phyloP scores from a whole-genome alignment of 2,113 vertebrate genomes.

The Picathartes gymnocephalus region DNA sequence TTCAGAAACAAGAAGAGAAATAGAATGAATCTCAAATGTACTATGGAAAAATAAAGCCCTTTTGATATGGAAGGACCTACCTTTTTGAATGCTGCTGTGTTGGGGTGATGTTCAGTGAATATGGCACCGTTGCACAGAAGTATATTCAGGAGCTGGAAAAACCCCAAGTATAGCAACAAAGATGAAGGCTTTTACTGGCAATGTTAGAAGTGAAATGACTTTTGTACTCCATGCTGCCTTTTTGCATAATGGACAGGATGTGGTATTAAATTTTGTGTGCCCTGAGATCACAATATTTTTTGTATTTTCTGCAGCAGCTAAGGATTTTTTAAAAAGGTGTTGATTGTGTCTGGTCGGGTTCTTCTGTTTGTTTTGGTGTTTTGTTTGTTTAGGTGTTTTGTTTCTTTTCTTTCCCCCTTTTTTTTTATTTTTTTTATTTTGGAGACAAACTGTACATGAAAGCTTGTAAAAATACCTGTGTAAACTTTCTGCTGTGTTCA shows the following conservation, averaged over 20 bases:
- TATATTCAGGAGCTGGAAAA: neutral
- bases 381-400: no score
- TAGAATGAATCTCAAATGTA: neutral
- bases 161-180: neutral
- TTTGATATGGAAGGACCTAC: neutral
- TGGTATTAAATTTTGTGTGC: neutral
- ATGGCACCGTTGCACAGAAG: neutral
- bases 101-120: neutral
- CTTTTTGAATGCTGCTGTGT: neutral
- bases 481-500: neutral
- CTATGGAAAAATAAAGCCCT: neutral
- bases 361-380: neutral
- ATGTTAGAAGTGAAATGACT: neutral
- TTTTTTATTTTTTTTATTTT: neutral
- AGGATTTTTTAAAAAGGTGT: accelerated
- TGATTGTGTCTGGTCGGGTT: neutral
- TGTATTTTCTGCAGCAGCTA: neutral
- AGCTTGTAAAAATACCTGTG: neutral
- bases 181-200: neutral
- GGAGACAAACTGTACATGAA: neutral
- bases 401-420: no score
- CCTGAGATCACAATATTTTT: neutral
- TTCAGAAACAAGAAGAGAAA: neutral
- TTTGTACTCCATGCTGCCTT: neutral
- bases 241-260: neutral